A percentile compares a stretch with the other conserved stretches of the same genome.
These are phyloP conservation scores for Colius striatus DNA, from an alignment of 2,113 vertebrate genomes.

Conservation along the genomic window DNA sequence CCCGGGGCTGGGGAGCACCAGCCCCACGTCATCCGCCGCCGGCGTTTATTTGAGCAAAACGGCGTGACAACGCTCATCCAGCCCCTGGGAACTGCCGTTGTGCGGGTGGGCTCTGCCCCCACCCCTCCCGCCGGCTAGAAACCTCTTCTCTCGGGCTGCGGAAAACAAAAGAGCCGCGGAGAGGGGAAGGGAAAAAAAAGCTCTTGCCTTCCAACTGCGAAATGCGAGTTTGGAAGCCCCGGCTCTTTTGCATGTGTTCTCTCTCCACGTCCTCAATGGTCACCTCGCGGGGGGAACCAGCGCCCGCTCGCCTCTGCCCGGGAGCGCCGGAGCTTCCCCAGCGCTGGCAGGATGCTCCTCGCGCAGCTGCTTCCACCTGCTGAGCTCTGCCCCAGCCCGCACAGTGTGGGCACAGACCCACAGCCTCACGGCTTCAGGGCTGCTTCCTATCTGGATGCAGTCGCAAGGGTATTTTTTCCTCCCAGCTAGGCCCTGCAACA, in stretches of 20 bases:
- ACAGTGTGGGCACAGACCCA: fast-evolving
- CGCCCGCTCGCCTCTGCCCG: background rate
- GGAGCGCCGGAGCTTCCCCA: background rate
- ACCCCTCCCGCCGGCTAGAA: background rate
- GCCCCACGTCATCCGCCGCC: slow-evolving; percentile 35
- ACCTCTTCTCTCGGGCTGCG: background rate
- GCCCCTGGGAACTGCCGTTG: slow-evolving; percentile 28
- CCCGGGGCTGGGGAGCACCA: slow-evolving; percentile 30
- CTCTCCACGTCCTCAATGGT: background rate
- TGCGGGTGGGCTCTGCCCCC: background rate
- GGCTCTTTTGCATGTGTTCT: background rate
- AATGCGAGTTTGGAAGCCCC: background rate
- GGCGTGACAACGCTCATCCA: slow-evolving; percentile 21
- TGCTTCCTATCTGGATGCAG: background rate
- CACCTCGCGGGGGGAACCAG: background rate
- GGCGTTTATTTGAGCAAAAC: slow-evolving; percentile 4
- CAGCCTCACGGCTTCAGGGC: background rate
- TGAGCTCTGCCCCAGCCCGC: background rate
- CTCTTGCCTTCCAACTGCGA: background rate
- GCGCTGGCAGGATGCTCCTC: background rate
- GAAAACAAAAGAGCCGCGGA: background rate
- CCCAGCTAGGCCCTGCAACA: background rate
- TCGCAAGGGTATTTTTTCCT: fast-evolving
- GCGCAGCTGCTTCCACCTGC: fast-evolving
- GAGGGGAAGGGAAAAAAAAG: background rate